Evolutionary conservation across 2,113 vertebrate genomes (phyloP).

Genomic region (Zingel zingel): DNA sequence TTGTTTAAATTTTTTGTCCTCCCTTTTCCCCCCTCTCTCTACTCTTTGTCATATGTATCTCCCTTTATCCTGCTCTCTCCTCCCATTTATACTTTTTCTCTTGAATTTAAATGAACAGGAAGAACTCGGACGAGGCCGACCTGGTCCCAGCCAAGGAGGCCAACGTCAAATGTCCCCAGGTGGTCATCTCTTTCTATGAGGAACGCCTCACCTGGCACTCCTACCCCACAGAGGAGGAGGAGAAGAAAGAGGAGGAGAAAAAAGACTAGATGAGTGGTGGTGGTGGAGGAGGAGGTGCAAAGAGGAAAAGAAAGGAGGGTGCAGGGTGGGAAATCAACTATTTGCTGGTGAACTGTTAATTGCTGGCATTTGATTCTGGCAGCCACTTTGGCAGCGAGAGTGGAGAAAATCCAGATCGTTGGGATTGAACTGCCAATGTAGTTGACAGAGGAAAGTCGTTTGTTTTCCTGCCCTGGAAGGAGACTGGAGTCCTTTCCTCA

Average conservation of each 20-base stretch:
- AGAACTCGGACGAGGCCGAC: constrained; percentile 96
- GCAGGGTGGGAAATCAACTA: constrained; percentile 53
- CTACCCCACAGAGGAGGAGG: constrained; percentile 96
- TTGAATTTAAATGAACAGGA: constrained; percentile 82
- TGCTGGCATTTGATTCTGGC: constrained; percentile 29
- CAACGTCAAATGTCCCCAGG: constrained; percentile 97
- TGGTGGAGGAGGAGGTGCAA: constrained; percentile 4
- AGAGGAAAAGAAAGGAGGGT: constrained; percentile 1
- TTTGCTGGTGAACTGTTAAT: constrained; percentile 32
- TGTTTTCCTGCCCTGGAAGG: constrained; percentile 62
- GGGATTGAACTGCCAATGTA: constrained; percentile 38
- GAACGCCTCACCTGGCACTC: constrained; percentile 98
- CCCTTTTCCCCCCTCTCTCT: neutral
- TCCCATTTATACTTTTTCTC: neutral
- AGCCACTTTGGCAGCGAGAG: constrained; percentile 44
- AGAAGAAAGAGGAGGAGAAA: constrained; percentile 92
- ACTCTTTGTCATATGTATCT: too few relatives aligned
- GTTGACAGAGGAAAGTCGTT: constrained; percentile 37
- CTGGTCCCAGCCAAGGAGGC: constrained; percentile 98
- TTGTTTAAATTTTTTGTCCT: neutral
- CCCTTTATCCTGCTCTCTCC: neutral
- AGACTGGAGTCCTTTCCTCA: constrained; percentile 2
- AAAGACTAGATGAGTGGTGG: constrained; percentile 87
- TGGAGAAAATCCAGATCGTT: neutral
- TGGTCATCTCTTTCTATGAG: constrained; percentile 99